Evolutionary conservation across 2,888 invertebrate genomes (phyloP).

Genomic region (Gisinianus flammeolus): DNA sequence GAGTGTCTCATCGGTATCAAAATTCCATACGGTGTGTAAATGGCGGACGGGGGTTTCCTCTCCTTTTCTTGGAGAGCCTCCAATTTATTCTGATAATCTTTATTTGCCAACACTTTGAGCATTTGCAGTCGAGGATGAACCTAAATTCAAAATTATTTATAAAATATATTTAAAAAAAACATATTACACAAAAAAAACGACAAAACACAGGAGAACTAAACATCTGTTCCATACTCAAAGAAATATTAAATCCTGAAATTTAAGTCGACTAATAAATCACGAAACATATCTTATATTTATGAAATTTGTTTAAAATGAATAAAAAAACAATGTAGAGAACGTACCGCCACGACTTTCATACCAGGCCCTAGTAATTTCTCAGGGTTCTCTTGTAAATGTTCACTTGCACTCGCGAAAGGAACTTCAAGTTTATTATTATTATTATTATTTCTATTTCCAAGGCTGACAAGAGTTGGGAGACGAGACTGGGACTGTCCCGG

Average conservation of each 20-base stretch:
- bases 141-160: too few relatives aligned
- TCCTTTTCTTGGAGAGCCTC: slow-evolving; percentile 52
- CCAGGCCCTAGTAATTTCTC: slow-evolving; percentile 51
- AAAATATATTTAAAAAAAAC: too few relatives aligned
- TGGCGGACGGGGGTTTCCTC: slow-evolving; percentile 54
- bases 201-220: not conserved
- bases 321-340: not conserved
- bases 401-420: slow-evolving; percentile 51
- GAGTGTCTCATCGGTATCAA: slow-evolving; percentile 49
- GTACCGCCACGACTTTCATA: slow-evolving; percentile 48
- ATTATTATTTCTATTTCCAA: not conserved
- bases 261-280: not conserved
- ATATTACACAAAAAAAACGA: too few relatives aligned
- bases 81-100: slow-evolving; percentile 56
- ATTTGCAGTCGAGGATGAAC: slow-evolving; percentile 58
- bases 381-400: slow-evolving; percentile 30
- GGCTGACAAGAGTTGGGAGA: not conserved
- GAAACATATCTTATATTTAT: not conserved
- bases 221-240: not conserved
- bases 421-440: slow-evolving; percentile 35
- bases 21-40: slow-evolving; percentile 58
- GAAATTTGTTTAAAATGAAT: not conserved
- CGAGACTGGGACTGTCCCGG: not conserved
- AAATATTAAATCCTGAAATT: too few relatives aligned
- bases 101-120: slow-evolving; percentile 56